Percentiles rank a stretch among this genome's conserved stretches.
These are phyloP conservation scores for Sandelia bainsii DNA, from an alignment of 2,797 vertebrate genomes.

Conservation along the genomic window DNA sequence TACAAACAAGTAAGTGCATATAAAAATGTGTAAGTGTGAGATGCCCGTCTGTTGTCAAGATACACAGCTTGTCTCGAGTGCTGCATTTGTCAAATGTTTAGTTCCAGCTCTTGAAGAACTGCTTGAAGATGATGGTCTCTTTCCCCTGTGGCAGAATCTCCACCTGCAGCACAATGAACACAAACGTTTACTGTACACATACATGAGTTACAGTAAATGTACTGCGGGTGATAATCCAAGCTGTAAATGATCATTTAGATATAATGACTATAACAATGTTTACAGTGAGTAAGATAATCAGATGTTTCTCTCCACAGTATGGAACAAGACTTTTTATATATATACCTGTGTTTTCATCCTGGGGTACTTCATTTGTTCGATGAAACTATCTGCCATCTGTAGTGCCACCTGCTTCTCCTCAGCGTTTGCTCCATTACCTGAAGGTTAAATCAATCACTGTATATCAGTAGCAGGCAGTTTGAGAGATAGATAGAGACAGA, in stretches of 20 bases:
- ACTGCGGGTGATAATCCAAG: neutral
- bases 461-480: neutral
- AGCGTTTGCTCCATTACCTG: slow-evolving; percentile 91
- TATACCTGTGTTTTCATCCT: slow-evolving; percentile 94
- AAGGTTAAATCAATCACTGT: neutral
- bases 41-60: slow-evolving; percentile 17
- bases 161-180: slow-evolving; percentile 80
- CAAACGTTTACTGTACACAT: neutral
- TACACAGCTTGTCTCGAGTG: slow-evolving; percentile 22
- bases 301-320: too few relatives aligned
- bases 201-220: neutral
- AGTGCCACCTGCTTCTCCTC: slow-evolving; percentile 92
- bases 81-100: slow-evolving; percentile 63
- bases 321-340: too few relatives aligned
- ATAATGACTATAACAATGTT: too few relatives aligned
- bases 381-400: slow-evolving; percentile 94
- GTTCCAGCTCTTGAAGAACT: slow-evolving; percentile 93
- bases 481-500: too few relatives aligned
- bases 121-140: slow-evolving; percentile 93
- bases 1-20: slow-evolving; percentile 56
- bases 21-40: slow-evolving; percentile 44
- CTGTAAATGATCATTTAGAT: neutral
- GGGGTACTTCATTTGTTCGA: slow-evolving; percentile 93
- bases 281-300: too few relatives aligned
- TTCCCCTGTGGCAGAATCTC: slow-evolving; percentile 92